Percentiles rank a stretch among this genome's conserved stretches.
Conservation (phyloP, 2,888 invertebrate genomes). For the Acrobasis consociella region DNA sequence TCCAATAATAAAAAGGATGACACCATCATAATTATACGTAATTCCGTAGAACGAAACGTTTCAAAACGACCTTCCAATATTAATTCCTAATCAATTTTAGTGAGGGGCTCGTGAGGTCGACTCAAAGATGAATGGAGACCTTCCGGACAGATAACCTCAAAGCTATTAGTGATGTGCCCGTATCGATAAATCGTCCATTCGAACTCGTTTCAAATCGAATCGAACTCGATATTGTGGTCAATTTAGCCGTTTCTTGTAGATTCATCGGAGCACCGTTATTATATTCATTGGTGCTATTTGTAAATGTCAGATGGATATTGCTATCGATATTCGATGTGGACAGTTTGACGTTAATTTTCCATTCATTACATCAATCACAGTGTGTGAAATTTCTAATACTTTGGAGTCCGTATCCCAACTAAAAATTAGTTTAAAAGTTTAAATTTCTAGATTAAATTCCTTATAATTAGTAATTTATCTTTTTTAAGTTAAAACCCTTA, state of each 20-base stretch:
- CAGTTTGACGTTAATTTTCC: neutral
- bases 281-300: constrained; percentile 8
- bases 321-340: neutral
- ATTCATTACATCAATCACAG: neutral
- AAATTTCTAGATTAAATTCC: too few relatives aligned
- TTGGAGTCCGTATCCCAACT: too few relatives aligned
- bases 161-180: constrained; percentile 14
- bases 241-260: constrained; percentile 17
- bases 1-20: too few relatives aligned
- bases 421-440: too few relatives aligned
- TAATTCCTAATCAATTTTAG: constrained; percentile 31
- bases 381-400: too few relatives aligned
- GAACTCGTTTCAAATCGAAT: constrained; percentile 5
- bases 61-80: constrained; percentile 23
- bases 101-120: constrained; percentile 26
- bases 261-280: constrained; percentile 10
- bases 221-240: constrained; percentile 12
- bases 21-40: neutral
- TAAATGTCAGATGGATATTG: constrained; percentile 8
- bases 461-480: too few relatives aligned
- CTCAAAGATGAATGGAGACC: constrained; percentile 26
- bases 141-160: constrained; percentile 21
- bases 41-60: neutral
- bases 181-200: constrained; percentile 1
- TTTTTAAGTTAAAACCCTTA: too few relatives aligned